Percentiles rank a stretch among this genome's conserved stretches.
Conservation (phyloP, 1,140 invertebrate genomes). For the Mesaphorura yosii region DNA sequence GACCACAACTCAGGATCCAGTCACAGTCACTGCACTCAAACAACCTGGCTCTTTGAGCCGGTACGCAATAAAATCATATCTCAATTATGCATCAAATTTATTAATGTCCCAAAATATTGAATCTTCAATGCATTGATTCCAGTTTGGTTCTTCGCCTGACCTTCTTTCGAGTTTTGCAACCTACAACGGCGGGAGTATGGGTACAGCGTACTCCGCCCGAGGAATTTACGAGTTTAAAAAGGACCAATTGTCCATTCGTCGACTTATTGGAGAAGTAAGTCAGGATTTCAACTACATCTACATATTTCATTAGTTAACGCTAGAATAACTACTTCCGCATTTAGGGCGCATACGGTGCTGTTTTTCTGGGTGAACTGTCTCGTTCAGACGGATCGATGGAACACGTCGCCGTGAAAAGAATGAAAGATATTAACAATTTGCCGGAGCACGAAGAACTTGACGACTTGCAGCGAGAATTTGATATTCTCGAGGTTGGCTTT, state of each 20-base stretch:
- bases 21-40: slow-evolving; percentile 25
- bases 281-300: neutral
- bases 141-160: slow-evolving; percentile 20
- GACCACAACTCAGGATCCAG: slow-evolving; percentile 25
- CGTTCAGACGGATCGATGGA: slow-evolving; percentile 40
- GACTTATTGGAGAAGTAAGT: slow-evolving; percentile 45
- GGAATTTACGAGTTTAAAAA: slow-evolving; percentile 31
- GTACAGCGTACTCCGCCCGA: slow-evolving; percentile 25
- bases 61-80: slow-evolving; percentile 10
- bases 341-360: slow-evolving; percentile 59
- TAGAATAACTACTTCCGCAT: slow-evolving; percentile 24
- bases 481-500: slow-evolving; percentile 56
- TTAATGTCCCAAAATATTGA: too few species aligned
- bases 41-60: slow-evolving; percentile 25
- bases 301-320: neutral
- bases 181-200: slow-evolving; percentile 23
- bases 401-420: slow-evolving; percentile 55
- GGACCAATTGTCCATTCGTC: slow-evolving; percentile 38
- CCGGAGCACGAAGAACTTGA: slow-evolving; percentile 15
- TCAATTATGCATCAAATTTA: too few species aligned
- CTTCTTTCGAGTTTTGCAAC: slow-evolving; percentile 27
- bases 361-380: slow-evolving; percentile 50
- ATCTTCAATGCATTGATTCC: neutral
- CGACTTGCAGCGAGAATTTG: slow-evolving; percentile 33
- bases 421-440: slow-evolving; percentile 14